phyloP scores from a whole-genome alignment of 2,797 vertebrate species.

The Novumbra hubbsi region DNA sequence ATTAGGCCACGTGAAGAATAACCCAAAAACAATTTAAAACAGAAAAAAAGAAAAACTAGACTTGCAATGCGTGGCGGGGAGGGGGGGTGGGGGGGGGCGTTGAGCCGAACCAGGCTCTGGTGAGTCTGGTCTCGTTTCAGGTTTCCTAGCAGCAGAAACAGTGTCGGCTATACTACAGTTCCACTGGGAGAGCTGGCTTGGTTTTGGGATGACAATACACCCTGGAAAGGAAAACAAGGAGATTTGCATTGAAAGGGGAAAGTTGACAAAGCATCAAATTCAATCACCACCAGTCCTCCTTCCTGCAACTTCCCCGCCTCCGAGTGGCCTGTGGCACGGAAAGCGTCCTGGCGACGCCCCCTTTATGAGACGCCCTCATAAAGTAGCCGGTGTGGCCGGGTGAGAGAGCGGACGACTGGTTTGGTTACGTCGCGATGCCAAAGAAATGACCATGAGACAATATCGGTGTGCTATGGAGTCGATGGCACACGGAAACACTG shows the following conservation, averaged over 20 bases:
- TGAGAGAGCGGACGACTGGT: conserved; percentile 27
- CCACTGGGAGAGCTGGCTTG: conserved; percentile 97
- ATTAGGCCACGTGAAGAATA: conserved; percentile 57
- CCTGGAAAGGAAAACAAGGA: conserved; percentile 89
- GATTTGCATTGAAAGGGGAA: conserved; percentile 73
- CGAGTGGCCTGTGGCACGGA: conserved; percentile 12
- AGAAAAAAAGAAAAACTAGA: conserved; percentile 43
- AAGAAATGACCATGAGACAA: conserved; percentile 40
- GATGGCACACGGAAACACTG: conserved; percentile 19
- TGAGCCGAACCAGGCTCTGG: conserved; percentile 83
- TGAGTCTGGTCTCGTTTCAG: conserved; percentile 55
- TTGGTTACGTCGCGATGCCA: conserved; percentile 48
- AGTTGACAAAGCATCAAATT: conserved; percentile 61
- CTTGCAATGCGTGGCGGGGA: conserved; percentile 77
- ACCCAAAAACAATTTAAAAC: conserved; percentile 35
- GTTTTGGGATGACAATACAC: conserved; percentile 92
- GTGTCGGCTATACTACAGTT: conserved; percentile 91
- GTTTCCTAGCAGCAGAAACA: conserved; percentile 84
- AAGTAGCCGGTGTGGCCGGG: conserved; percentile 32
- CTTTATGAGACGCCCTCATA: conserved; percentile 41
- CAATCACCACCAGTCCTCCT: conserved; percentile 39
- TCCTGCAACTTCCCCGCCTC: background rate
- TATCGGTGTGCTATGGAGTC: conserved; percentile 29
- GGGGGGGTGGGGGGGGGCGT: conserved; percentile 59
- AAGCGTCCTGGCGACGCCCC: conserved; percentile 26